These are phyloP conservation scores for Potamilus streckersoni DNA, from an alignment of 1,140 invertebrate genomes.

Conservation along the genomic window DNA sequence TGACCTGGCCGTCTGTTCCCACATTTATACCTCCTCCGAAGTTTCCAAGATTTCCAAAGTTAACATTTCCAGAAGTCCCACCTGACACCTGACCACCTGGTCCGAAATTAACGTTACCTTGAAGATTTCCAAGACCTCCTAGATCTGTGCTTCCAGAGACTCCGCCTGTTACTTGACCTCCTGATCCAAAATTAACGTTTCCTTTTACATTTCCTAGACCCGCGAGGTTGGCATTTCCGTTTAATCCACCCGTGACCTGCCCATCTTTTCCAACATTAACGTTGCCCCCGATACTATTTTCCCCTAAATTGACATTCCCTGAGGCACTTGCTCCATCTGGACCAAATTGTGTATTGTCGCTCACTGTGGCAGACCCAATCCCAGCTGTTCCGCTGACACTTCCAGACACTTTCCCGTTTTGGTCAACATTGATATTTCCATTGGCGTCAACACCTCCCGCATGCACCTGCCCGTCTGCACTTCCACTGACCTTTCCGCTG, in stretches of 20 bases:
- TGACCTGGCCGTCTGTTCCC: neutral
- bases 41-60: too few relatives aligned
- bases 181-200: neutral
- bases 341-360: neutral
- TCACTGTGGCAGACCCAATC: neutral
- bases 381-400: neutral
- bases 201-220: neutral
- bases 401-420: neutral
- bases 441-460: neutral
- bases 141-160: neutral
- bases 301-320: neutral
- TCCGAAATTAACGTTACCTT: neutral
- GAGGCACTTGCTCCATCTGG: neutral
- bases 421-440: neutral
- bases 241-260: neutral
- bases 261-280: neutral
- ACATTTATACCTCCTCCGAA: too few relatives aligned
- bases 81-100: neutral
- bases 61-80: too few relatives aligned
- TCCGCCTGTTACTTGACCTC: neutral
- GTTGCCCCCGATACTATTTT: neutral
- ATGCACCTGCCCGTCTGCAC: neutral
- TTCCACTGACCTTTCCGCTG: neutral
- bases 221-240: neutral
- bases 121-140: slow-evolving; percentile 1